Evolutionary conservation across 2,113 vertebrate species (phyloP).

Genomic region (Spizaetus ornatus): DNA sequence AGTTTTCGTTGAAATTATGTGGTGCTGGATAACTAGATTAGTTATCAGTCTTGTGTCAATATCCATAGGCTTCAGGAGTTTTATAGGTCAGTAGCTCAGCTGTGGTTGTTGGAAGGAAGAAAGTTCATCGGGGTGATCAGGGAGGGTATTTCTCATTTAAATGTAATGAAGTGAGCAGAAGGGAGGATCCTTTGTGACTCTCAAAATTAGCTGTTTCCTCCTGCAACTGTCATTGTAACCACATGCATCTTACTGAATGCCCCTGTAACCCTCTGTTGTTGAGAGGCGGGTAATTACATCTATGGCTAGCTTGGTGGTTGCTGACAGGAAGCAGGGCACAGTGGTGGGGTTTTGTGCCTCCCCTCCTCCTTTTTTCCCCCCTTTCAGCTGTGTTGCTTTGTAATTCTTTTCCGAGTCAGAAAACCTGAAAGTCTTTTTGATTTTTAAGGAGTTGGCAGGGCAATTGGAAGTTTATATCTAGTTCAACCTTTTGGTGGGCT

Average conservation of each 20-base stretch:
- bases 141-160: not conserved
- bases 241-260: not conserved
- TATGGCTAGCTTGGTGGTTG: not conserved
- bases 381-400: not conserved
- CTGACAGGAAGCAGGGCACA: not conserved
- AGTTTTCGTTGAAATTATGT: not conserved
- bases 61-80: not conserved
- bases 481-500: not conserved
- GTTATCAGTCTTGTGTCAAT: not conserved
- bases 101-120: not conserved
- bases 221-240: not conserved
- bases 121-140: not conserved
- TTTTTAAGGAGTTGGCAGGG: not conserved
- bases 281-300: fast-evolving
- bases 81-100: not conserved
- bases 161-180: not conserved
- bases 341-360: not conserved
- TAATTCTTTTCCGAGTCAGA: not conserved
- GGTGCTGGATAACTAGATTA: not conserved
- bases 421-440: not conserved
- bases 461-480: not conserved
- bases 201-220: not conserved
- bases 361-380: fast-evolving
- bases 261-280: not conserved
- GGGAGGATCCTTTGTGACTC: not conserved